These are phyloP conservation scores for Cheilosia urbana DNA, from an alignment of 2,888 invertebrate species.

Conservation along the genomic window DNA sequence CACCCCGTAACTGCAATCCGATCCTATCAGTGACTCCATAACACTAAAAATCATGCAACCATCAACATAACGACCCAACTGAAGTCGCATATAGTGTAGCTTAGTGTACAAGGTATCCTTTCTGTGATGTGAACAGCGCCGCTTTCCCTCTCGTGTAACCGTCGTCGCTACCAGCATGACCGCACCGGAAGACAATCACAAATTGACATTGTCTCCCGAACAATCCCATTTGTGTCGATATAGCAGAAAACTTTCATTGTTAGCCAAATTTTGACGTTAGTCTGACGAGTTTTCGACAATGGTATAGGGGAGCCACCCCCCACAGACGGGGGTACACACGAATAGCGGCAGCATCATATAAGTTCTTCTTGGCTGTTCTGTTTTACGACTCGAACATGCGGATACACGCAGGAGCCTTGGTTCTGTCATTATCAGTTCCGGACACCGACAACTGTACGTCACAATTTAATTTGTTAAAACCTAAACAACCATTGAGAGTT, in stretches of 20 bases:
- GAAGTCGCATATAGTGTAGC: constrained; percentile 21
- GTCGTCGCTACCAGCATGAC: constrained; percentile 16
- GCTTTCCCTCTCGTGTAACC: background rate
- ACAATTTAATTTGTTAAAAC: constrained; percentile 57
- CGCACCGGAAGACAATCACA: constrained; percentile 65
- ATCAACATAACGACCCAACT: constrained; percentile 47
- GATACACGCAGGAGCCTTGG: constrained; percentile 9
- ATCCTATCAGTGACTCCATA: constrained; percentile 60
- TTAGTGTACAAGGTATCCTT: background rate
- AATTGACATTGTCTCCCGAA: constrained; percentile 64
- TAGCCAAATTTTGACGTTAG: constrained; percentile 45
- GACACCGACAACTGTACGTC: constrained; percentile 18
- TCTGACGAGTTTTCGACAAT: constrained; percentile 24
- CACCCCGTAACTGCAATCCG: constrained; percentile 49
- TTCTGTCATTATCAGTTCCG: constrained; percentile 16
- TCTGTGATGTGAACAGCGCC: no score
- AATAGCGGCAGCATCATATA: background rate
- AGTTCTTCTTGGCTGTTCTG: constrained; percentile 11
- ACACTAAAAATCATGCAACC: constrained; percentile 54
- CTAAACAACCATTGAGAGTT: constrained; percentile 47
- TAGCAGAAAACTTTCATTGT: constrained; percentile 48
- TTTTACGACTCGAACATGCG: constrained; percentile 45
- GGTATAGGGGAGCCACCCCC: background rate
- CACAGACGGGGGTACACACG: background rate
- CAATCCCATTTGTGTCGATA: constrained; percentile 56